A percentile compares a stretch with the other conserved stretches of the same genome.
These are phyloP conservation scores for Callyntrura guangdongensis DNA, from an alignment of 2,888 invertebrate genomes.

Conservation along the genomic window DNA sequence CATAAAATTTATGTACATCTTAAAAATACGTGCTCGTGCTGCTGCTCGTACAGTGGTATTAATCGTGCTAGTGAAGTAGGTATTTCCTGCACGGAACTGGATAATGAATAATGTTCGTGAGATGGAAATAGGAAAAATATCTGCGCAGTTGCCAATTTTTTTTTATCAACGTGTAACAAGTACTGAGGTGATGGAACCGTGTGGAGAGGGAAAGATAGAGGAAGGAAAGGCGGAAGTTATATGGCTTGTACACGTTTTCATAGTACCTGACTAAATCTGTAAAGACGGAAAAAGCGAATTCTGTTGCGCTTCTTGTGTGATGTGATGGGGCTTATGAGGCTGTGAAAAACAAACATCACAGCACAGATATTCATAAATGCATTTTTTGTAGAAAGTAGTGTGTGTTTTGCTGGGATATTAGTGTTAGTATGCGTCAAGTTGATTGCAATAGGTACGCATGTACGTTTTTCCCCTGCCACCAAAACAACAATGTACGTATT, in stretches of 20 bases:
- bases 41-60: not conserved
- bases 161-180: slow-evolving; percentile 10
- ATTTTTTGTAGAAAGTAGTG: not conserved
- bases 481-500: not conserved
- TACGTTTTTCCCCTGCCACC: not conserved
- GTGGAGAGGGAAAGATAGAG: not conserved
- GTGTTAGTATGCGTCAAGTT: slow-evolving; percentile 70
- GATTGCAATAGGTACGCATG: slow-evolving; percentile 52
- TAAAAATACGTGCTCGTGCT: not conserved
- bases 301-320: slow-evolving; percentile 43
- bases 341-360: too few species aligned
- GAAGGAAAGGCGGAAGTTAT: slow-evolving; percentile 75
- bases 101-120: slow-evolving; percentile 42
- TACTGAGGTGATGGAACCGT: slow-evolving; percentile 16
- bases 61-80: slow-evolving; percentile 22
- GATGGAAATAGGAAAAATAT: not conserved
- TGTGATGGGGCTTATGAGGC: not conserved
- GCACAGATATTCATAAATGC: not conserved
- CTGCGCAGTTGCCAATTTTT: slow-evolving; percentile 30
- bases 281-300: slow-evolving; percentile 44
- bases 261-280: slow-evolving; percentile 53
- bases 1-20: slow-evolving; percentile 17
- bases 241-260: slow-evolving; percentile 35
- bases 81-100: slow-evolving; percentile 49
- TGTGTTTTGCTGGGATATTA: not conserved